Evolutionary conservation across 2,888 invertebrate genomes (phyloP).

Genomic region (Tiphia femorata): DNA sequence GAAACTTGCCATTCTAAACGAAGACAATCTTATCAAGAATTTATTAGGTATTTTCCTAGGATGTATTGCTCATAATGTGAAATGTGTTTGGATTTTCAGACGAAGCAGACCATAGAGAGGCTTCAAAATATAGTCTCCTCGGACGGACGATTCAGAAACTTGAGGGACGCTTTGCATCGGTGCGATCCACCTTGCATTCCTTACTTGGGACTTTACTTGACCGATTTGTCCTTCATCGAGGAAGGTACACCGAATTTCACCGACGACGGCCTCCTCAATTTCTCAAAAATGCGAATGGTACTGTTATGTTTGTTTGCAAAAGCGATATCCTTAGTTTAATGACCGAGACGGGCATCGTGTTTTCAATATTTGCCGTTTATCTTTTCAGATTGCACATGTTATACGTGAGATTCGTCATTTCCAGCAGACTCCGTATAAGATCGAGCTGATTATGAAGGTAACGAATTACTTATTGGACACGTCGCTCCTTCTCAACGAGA

Average conservation of each 20-base stretch:
- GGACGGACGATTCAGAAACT: conserved; percentile 88
- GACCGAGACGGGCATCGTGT: no score
- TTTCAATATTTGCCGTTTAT: not conserved
- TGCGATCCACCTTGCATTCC: conserved; percentile 92
- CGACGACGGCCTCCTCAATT: conserved; percentile 89
- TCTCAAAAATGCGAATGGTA: conserved; percentile 96
- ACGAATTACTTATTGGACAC: conserved; percentile 85
- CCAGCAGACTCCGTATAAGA: conserved; percentile 93
- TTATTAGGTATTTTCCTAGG: no score
- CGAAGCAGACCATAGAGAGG: conserved; percentile 88
- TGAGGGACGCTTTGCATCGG: conserved; percentile 88
- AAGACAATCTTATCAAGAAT: no score
- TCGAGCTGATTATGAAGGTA: conserved; percentile 86
- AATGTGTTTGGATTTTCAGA: no score
- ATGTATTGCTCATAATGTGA: no score
- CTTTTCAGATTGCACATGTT: conserved; percentile 87
- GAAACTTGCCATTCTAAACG: no score
- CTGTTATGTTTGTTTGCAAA: not conserved
- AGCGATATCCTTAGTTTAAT: conserved; percentile 33
- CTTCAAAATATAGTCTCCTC: conserved; percentile 89
- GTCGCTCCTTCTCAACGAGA: conserved; percentile 82
- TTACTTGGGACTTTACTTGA: conserved; percentile 89
- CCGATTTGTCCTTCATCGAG: conserved; percentile 92
- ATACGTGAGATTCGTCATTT: conserved; percentile 92
- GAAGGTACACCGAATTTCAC: conserved; percentile 93